Evolutionary conservation across 2,888 invertebrate genomes (phyloP), one percentile per base, ranked within the genome.

Genomic region (Cecidostiba fungosa): DNA sequence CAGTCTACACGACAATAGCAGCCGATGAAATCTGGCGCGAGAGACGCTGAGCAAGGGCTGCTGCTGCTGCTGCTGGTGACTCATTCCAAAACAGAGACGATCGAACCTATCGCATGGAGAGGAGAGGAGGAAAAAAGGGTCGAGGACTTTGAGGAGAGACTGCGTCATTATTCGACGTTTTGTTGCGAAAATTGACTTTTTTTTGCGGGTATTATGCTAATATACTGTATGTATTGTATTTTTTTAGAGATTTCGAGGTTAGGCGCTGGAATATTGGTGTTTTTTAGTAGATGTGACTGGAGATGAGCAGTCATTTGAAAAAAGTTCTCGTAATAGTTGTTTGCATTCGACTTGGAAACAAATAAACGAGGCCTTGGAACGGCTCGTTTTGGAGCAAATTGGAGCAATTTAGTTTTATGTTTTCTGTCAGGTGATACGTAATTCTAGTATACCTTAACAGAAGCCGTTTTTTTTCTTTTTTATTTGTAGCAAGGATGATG

Each of bases 11-110:
- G 29, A 69, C 16, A 29, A 23, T 26, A 43, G 47, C 66, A 23
- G 70, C 70, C 32, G 72, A 80, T 80, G 26, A 29, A 72, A 69
- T 36, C 54, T 80, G 80, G 50, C 80, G 26, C 32, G 29, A 54
- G 59, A 66, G 66, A 66, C 77, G 80, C 59, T 54, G 72, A 80
- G n/a, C 36, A 70, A 72, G 72, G 66, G 66, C 43, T 43, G 19
- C 36, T 39, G 36, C n/a, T 39, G 66, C 43, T 43, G 19, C 36
- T 39, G 36, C n/a, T 39, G 26, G 39, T 84, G 84, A 84, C 74
- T 84, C 84, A 84, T 69, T 66, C 69, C 29, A 79, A 84, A 84
- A 79, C 69, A 84, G 62, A 62, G 23, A 1, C 74, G 77, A 82
- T 78, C 78, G 79, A 79, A 74, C 29, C 23, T 70, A 50, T 47